These are phyloP conservation scores for Neelides sp. DNA, from an alignment of 1,140 invertebrate genomes.

Conservation along the genomic window DNA sequence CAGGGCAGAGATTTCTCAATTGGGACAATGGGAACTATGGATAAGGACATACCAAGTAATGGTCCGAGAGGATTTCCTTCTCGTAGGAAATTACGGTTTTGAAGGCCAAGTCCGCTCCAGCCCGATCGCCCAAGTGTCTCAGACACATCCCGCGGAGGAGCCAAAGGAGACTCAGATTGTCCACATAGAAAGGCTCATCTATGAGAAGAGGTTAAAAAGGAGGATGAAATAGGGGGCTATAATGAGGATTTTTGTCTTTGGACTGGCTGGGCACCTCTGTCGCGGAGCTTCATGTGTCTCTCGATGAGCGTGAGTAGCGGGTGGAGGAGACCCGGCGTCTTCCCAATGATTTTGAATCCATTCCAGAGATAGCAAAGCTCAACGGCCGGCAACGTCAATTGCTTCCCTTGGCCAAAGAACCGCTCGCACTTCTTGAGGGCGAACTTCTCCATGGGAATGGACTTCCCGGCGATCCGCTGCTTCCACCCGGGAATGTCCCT, in stretches of 20 bases:
- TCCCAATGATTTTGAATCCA: conserved; percentile 70
- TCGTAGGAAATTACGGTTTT: conserved; percentile 53
- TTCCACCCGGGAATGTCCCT: conserved; percentile 68
- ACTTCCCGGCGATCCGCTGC: conserved; percentile 87
- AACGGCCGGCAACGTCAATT: conserved; percentile 63
- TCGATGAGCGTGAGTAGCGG: conserved; percentile 61
- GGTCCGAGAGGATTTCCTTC: conserved; percentile 67
- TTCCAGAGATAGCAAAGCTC: conserved; percentile 92
- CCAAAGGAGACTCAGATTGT: conserved; percentile 64
- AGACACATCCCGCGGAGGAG: conserved; percentile 73
- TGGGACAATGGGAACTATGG: no score
- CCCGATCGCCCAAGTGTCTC: conserved; percentile 53
- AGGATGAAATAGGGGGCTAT: background rate
- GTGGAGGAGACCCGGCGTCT: conserved; percentile 51
- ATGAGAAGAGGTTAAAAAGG: conserved; percentile 20
- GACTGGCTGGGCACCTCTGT: conserved; percentile 29
- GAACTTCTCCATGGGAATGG: conserved; percentile 93
- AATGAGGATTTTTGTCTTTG: background rate
- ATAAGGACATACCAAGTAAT: conserved; percentile 70
- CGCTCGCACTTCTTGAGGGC: conserved; percentile 67
- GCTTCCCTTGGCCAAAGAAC: conserved; percentile 59
- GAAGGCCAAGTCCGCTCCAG: conserved; percentile 64
- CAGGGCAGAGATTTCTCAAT: no score
- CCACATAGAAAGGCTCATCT: conserved; percentile 45
- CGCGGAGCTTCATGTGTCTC: conserved; percentile 31